Evolutionary conservation across 2,888 invertebrate species (phyloP).

Genomic region (Podotricha telesiphe): DNA sequence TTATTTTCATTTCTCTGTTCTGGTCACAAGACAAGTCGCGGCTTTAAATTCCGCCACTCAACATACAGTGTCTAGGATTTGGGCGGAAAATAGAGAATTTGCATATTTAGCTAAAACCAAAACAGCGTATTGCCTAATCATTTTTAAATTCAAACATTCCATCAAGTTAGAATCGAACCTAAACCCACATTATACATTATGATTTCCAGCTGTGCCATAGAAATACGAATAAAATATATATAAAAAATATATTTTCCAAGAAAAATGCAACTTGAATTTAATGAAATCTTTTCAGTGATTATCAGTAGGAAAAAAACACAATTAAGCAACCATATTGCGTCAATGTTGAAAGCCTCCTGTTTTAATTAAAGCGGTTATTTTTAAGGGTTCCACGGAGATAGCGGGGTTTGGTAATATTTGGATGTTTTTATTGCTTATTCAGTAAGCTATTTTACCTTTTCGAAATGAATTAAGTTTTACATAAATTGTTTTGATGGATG

Average conservation of each 20-base stretch:
- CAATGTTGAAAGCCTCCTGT: conserved; percentile 60
- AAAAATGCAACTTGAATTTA: conserved; percentile 58
- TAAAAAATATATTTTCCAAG: conserved; percentile 37
- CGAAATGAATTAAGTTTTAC: neutral
- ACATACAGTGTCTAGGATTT: too few species aligned
- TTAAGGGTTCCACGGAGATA: conserved; percentile 39
- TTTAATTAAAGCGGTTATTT: conserved; percentile 63
- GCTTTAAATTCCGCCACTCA: too few species aligned
- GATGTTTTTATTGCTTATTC: conserved; percentile 6
- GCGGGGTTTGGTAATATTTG: conserved; percentile 13
- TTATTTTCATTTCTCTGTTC: too few species aligned
- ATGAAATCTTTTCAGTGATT: conserved; percentile 61
- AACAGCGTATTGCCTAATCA: too few species aligned
- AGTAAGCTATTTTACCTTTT: conserved; percentile 4
- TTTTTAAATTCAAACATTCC: too few species aligned
- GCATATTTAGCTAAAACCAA: too few species aligned
- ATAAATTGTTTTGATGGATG: neutral
- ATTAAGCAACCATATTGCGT: conserved; percentile 54
- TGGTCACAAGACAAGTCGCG: too few species aligned
- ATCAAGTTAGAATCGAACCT: too few species aligned
- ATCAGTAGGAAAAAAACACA: conserved; percentile 60
- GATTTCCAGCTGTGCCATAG: too few species aligned
- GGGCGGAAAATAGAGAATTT: too few species aligned
- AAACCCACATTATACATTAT: too few species aligned
- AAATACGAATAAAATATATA: neutral